Evolutionary conservation across 2,797 vertebrate species (phyloP).

Genomic region (Steatocranus sp.): DNA sequence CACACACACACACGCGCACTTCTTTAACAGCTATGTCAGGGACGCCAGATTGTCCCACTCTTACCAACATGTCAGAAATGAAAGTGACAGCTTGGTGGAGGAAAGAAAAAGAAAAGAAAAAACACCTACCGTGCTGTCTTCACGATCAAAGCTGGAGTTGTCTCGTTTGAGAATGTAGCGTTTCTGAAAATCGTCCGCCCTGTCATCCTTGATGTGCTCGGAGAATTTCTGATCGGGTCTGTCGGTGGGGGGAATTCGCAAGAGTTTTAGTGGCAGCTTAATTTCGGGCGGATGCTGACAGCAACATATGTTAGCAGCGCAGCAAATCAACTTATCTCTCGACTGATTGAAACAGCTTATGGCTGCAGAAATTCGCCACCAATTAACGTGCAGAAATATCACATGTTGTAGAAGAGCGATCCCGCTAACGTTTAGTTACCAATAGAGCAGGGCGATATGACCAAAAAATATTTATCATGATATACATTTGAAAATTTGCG

Average conservation of each 20-base stretch:
- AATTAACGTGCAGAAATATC: background rate
- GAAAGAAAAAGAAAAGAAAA: background rate
- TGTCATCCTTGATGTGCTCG: slow-evolving; percentile 98
- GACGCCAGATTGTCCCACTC: slow-evolving; percentile 69
- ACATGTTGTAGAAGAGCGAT: background rate
- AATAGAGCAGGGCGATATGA: too few relatives aligned
- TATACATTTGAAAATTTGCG: background rate
- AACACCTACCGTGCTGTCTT: slow-evolving; percentile 79
- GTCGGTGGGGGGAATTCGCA: slow-evolving; percentile 26
- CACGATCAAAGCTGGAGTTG: slow-evolving; percentile 96
- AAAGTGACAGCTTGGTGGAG: slow-evolving; percentile 64
- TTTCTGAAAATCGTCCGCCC: slow-evolving; percentile 96
- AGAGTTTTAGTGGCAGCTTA: slow-evolving; percentile 43
- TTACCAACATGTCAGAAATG: slow-evolving; percentile 62
- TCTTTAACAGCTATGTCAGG: slow-evolving; percentile 56
- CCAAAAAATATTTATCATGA: background rate
- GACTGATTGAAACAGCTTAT: background rate
- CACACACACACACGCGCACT: slow-evolving; percentile 2
- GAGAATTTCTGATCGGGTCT: slow-evolving; percentile 99
- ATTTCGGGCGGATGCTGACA: slow-evolving; percentile 52
- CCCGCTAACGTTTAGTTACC: background rate
- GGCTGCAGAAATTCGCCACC: background rate
- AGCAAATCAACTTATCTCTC: background rate
- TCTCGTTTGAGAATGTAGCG: slow-evolving; percentile 98
- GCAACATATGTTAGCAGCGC: slow-evolving; percentile 32